These are phyloP conservation scores for Nasonovia ribisnigri DNA, from an alignment of 2,888 invertebrate genomes.

Conservation along the genomic window DNA sequence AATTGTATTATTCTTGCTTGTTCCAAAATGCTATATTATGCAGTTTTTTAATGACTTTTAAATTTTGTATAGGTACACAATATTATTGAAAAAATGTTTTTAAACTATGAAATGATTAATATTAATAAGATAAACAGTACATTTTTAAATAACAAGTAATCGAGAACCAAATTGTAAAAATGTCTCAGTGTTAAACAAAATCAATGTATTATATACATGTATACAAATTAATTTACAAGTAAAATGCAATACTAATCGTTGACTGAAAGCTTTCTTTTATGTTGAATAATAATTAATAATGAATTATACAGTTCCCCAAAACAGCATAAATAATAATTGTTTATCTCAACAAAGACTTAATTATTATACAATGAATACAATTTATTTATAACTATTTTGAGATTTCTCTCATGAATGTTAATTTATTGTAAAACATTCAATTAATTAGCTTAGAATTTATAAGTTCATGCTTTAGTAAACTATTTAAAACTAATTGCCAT, in stretches of 20 bases:
- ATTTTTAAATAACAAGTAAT: neutral
- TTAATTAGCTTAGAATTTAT: constrained; percentile 24
- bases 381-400: constrained; percentile 25
- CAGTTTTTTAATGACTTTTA: neutral
- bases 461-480: neutral
- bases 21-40: neutral
- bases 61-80: neutral
- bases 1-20: neutral
- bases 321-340: constrained; percentile 36
- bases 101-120: neutral
- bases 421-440: constrained; percentile 7
- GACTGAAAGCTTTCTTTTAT: constrained; percentile 12
- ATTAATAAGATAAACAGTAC: neutral
- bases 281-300: constrained; percentile 35
- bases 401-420: neutral
- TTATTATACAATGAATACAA: constrained; percentile 34
- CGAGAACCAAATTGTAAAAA: neutral
- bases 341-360: constrained; percentile 13
- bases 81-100: neutral
- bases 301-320: constrained; percentile 28
- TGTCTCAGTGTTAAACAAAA: neutral
- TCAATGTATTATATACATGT: neutral
- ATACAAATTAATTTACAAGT: constrained; percentile 48
- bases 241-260: constrained; percentile 30
- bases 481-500: constrained; percentile 16